Base-by-base conservation (phyloP, 2,797 vertebrate genomes). In the Emydoidea blandingii region DNA sequence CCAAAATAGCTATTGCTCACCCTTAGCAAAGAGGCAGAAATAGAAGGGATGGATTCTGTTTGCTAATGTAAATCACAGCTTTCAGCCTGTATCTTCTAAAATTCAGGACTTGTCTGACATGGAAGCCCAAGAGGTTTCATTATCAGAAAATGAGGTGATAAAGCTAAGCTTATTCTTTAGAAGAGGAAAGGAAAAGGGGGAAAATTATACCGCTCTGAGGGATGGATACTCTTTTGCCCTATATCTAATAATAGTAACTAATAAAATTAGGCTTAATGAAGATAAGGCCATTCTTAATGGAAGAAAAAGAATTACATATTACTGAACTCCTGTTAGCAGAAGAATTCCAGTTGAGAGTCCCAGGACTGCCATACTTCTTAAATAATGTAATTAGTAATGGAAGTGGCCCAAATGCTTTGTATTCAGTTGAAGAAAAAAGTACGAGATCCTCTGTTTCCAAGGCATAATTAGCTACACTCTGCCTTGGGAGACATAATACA, bases 201-300 rank as follows among this genome's bases (percentile, higher is more conserved):
- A 14, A 47, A 65, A 1, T 5, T 3, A 0, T 0, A 3, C 8
- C 25, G 14, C 21, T 79, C 1, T 49, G 49, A 41, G 59, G 14
- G 72, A 25, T 89, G 31, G 3, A 1, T 90, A 7, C 81, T 44
- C 86, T 88, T 90, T 85, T 41, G 3, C 4, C 1, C 52, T 92
- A 3, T 76, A 72, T 56, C 1, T 82, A 76, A 65, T 87, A 81
- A 53, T 79, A 83, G 41, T 76, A 16, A 76, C 41, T 74, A 74
- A 81, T 59, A 83, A 41, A 81, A 31, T 25, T 78, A 85, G n/a
- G 29, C n/a, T 85, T 88, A 59, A 87, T 57, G 49, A 91, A 19
- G 16, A 27, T 91, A 57, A 95, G 27, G 6, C 53, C 8, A 34
- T 21, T 59, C 31, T 72, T 85, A 81, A 50, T 74, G 21, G 1